Base-by-base conservation (phyloP, 2,888 invertebrate species). In the Aricia artaxerxes region DNA sequence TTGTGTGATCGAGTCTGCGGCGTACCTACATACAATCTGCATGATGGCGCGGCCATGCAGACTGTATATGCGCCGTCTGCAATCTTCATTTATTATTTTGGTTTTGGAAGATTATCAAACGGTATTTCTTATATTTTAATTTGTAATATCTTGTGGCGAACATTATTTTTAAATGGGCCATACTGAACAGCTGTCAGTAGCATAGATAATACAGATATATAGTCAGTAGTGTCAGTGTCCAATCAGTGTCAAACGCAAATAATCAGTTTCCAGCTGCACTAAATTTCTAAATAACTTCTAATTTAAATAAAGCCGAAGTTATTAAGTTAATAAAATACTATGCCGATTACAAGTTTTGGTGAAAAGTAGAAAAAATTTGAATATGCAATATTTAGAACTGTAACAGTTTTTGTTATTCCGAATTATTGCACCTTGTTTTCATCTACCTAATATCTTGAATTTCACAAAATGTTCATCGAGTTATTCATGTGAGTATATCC, bases 401-500 rank as follows among this genome's bases (percentile, higher is more conserved):
- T 24, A 24, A 24, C 24, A 13, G 31, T 1, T 69, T 69, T 35
- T 35, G 69, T 35, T 13, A 69, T 69, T 69, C 35, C 6, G 13
- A 35, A 13, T 35, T 13, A 13, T 35, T 13, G 35, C 69, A 69
- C 38, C 13, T 69, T 69, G 5, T 69, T 69, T 38, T 16, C 24
- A 69, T 16, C 35, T 35, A 35, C 69, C 3, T 64, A 60, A n/a
- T 64, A 69, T 38, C 35, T 16, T 35, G 16, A 69, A 13, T 38
- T 35, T 11, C 4, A 69, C 35, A 69, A 69, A 69, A 69, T 69
- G 69, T 69, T 69, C 11, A 38, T 69, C 35, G 69, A 69, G 35
- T 13, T 69, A 35, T 69, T 69, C 35, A 69, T 69, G 69, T 69
- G 16, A 69, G 69, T 69, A 69, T 69, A 38, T 35, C 35, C 9